phyloP scores from a whole-genome alignment of 2,797 vertebrate genomes.

The Gastrophryne carolinensis region DNA sequence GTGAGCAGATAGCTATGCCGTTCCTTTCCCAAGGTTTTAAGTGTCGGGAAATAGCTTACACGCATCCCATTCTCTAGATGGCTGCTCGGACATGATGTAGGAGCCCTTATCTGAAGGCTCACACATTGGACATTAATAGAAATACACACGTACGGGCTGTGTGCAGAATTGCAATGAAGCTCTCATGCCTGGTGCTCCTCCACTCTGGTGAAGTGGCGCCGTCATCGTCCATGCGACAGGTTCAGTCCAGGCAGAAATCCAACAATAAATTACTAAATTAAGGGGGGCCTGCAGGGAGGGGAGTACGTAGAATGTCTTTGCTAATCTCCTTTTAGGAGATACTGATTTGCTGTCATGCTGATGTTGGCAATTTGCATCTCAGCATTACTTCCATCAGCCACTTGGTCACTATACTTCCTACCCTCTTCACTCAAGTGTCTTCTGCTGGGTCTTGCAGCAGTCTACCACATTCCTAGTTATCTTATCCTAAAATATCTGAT shows the following conservation, averaged over 20 bases:
- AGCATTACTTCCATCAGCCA: too few species aligned
- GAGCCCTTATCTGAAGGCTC: constrained; percentile 84
- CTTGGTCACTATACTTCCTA: too few species aligned
- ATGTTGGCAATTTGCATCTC: too few species aligned
- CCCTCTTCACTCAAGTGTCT: too few species aligned
- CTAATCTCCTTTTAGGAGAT: too few species aligned
- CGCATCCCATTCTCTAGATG: constrained; percentile 71
- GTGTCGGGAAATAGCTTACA: constrained; percentile 74
- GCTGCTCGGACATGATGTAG: constrained; percentile 75
- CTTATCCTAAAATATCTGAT: too few species aligned
- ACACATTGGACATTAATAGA: constrained; percentile 87
- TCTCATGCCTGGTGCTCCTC: constrained; percentile 54
- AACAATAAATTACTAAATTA: too few species aligned
- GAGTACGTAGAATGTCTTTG: too few species aligned
- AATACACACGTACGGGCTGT: constrained; percentile 72
- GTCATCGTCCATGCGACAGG: background rate
- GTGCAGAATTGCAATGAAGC: constrained; percentile 79
- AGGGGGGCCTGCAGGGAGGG: too few species aligned
- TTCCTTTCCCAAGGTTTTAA: constrained; percentile 65
- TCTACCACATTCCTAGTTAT: too few species aligned
- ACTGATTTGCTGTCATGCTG: too few species aligned
- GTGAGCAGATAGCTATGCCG: constrained; percentile 67
- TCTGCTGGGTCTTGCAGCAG: too few species aligned
- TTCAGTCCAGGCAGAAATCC: background rate
- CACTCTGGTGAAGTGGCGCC: background rate